Percentiles rank a stretch among this genome's conserved stretches.
Conservation (phyloP, 2,797 vertebrate species). For the Enteromius paludinosus region DNA sequence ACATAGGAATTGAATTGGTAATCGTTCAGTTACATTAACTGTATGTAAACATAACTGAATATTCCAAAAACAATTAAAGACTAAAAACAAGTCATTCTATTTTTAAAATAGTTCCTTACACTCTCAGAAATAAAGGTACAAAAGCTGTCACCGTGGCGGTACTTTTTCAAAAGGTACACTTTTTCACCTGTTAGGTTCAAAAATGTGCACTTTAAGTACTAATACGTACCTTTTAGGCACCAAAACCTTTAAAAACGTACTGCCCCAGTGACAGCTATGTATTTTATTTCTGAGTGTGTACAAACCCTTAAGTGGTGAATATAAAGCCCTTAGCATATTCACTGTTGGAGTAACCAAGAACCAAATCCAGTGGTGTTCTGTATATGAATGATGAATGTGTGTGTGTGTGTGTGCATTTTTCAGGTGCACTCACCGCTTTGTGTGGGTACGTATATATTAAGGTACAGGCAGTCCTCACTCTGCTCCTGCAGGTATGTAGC, state of each 20-base stretch:
- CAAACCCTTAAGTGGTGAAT: neutral
- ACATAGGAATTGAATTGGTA: neutral
- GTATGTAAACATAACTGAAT: neutral
- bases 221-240: too few species aligned
- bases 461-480: slow-evolving; percentile 91
- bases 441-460: slow-evolving; percentile 91
- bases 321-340: neutral
- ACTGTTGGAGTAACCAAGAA: neutral
- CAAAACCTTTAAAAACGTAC: too few species aligned
- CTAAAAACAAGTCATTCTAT: too few species aligned
- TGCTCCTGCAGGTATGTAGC: slow-evolving; percentile 92
- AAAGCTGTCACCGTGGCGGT: too few species aligned
- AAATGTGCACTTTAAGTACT: too few species aligned
- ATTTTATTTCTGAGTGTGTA: too few species aligned
- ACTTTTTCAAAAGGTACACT: too few species aligned
- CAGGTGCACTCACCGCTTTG: slow-evolving; percentile 85
- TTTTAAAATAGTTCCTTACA: neutral
- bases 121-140: too few species aligned
- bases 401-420: neutral
- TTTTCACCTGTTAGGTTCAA: too few species aligned
- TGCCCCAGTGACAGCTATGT: too few species aligned
- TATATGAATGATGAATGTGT: neutral
- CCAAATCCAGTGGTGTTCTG: neutral
- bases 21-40: neutral
- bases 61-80: neutral